These are phyloP conservation scores for Diachasma alloeum DNA, from an alignment of 1,140 invertebrate species.

Conservation along the genomic window DNA sequence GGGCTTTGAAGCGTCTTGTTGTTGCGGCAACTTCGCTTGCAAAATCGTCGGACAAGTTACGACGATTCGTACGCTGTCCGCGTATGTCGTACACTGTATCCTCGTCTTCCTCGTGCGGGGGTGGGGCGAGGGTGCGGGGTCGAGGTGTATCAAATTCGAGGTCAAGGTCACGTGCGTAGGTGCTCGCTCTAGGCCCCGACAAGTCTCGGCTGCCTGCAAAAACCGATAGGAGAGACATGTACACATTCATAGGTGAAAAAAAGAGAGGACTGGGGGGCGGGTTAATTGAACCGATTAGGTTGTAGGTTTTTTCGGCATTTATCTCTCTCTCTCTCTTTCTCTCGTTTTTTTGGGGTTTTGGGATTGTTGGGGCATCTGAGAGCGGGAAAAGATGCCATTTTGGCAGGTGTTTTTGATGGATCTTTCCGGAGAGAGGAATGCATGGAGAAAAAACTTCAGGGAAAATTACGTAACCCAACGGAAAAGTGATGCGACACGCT, in stretches of 20 bases:
- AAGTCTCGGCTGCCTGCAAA: conserved; percentile 61
- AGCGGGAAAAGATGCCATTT: too few relatives aligned
- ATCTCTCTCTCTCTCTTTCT: too few relatives aligned
- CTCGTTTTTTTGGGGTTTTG: too few relatives aligned
- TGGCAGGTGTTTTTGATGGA: too few relatives aligned
- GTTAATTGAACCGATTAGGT: background rate
- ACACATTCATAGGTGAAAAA: background rate
- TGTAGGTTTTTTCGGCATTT: too few relatives aligned
- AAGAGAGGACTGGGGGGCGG: background rate
- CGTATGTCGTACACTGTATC: conserved; percentile 61
- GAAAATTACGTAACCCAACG: too few relatives aligned
- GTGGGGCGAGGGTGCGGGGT: conserved; percentile 36
- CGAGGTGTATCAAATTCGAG: conserved; percentile 51
- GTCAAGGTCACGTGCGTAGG: conserved; percentile 58
- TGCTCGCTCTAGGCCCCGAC: conserved; percentile 50
- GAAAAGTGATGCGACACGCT: too few relatives aligned
- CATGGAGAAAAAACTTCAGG: too few relatives aligned
- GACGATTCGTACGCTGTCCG: conserved; percentile 53
- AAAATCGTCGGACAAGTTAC: conserved; percentile 50
- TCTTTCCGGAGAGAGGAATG: too few relatives aligned
- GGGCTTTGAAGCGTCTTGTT: conserved; percentile 50
- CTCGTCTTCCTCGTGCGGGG: conserved; percentile 47
- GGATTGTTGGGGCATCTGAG: too few relatives aligned
- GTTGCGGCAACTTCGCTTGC: conserved; percentile 51
- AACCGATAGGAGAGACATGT: conserved; percentile 36